phyloP scores from a whole-genome alignment of 2,113 vertebrate genomes.

The Oreochromis tanganicae region DNA sequence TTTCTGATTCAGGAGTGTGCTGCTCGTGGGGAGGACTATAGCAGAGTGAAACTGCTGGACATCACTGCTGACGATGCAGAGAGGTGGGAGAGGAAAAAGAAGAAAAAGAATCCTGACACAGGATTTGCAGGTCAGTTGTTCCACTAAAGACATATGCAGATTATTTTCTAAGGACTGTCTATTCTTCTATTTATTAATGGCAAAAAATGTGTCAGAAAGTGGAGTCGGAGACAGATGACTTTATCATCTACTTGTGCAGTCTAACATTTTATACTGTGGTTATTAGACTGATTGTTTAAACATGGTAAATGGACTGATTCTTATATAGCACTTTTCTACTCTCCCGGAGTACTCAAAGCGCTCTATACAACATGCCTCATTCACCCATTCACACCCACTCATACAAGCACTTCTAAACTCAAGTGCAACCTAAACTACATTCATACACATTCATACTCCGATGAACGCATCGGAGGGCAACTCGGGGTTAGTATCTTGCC shows the following conservation, averaged over 20 bases:
- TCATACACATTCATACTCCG: too few relatives aligned
- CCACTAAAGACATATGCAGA: background rate
- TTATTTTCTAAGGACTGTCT: background rate
- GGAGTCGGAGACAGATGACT: background rate
- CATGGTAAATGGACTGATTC: background rate
- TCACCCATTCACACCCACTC: too few relatives aligned
- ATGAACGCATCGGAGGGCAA: too few relatives aligned
- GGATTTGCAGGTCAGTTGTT: slow-evolving; percentile 87
- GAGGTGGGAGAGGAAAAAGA: slow-evolving; percentile 91
- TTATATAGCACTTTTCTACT: too few relatives aligned
- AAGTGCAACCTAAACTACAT: too few relatives aligned
- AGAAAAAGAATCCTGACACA: slow-evolving; percentile 88
- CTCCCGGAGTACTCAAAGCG: too few relatives aligned
- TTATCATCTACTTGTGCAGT: background rate
- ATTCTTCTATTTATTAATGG: background rate
- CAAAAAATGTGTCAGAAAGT: background rate
- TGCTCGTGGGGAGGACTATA: slow-evolving; percentile 83
- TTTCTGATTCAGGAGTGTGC: slow-evolving; percentile 80
- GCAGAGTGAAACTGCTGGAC: slow-evolving; percentile 87
- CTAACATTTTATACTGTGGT: background rate
- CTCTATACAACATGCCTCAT: too few relatives aligned
- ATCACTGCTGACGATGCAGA: slow-evolving; percentile 93
- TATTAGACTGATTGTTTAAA: background rate
- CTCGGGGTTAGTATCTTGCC: too few relatives aligned
- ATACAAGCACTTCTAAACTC: too few relatives aligned